phyloP scores from a whole-genome alignment of 2,113 vertebrate genomes.

The Cebidichthys violaceus region DNA sequence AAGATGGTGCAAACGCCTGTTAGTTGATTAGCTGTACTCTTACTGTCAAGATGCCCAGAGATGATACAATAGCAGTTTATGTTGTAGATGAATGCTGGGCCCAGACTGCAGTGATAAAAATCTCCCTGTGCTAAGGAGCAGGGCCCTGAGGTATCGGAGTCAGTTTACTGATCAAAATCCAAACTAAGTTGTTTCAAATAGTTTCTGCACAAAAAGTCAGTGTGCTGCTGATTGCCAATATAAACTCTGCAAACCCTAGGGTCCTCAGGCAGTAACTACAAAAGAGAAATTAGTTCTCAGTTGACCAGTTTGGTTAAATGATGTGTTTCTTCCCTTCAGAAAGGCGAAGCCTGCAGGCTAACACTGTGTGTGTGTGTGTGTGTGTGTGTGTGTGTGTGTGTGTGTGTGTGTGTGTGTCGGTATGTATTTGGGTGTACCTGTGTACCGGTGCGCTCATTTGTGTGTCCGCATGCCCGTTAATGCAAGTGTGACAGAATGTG shows the following conservation, averaged over 20 bases:
- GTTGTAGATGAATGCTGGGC: conserved; percentile 12
- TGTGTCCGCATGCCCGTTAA: conserved; percentile 35
- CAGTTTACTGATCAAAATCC: conserved; percentile 68
- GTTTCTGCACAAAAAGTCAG: conserved; percentile 72
- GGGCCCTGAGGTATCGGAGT: conserved; percentile 48
- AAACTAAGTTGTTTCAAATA: conserved; percentile 73
- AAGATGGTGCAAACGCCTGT: not conserved
- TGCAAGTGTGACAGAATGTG: conserved; percentile 29
- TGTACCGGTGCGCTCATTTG: conserved; percentile 12
- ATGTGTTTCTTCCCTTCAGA: conserved; percentile 81
- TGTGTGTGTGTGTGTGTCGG: conserved; percentile 18
- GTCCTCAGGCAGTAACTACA: conserved; percentile 81
- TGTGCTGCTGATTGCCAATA: conserved; percentile 76
- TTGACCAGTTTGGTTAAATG: conserved; percentile 84
- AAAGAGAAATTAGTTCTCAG: conserved; percentile 83
- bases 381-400: conserved; percentile 22
- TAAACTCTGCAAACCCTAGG: conserved; percentile 72
- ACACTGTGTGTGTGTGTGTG: conserved; percentile 46
- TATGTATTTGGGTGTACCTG: conserved; percentile 30
- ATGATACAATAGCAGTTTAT: not conserved
- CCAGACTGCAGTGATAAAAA: conserved; percentile 12
- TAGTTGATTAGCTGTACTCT: conserved; percentile 2
- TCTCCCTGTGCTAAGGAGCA: conserved; percentile 30
- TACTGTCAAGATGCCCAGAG: not conserved
- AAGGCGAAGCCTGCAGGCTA: conserved; percentile 71